Percentiles rank a stretch among this genome's conserved stretches.
phyloP scores from a whole-genome alignment of 2,888 invertebrate species.

The Trissoscelio sp. region DNA sequence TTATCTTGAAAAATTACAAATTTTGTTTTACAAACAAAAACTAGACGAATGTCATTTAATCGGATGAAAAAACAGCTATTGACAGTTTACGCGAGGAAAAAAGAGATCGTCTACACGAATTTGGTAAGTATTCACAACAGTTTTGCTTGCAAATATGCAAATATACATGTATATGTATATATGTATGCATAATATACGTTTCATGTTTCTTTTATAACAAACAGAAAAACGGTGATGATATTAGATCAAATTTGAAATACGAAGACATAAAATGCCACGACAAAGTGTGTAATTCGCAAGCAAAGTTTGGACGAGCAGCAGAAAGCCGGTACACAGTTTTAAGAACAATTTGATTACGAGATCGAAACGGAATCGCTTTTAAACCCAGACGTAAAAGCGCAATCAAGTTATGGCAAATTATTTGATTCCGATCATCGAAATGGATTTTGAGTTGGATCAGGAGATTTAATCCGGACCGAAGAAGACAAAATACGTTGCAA shows the following conservation, averaged over 20 bases:
- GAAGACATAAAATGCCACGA: background rate
- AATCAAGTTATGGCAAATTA: slow-evolving; percentile 1
- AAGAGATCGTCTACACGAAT: slow-evolving; percentile 29
- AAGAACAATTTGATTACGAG: background rate
- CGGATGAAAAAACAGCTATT: slow-evolving; percentile 19
- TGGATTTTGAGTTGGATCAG: background rate
- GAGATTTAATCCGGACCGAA: background rate
- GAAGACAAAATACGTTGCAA: background rate
- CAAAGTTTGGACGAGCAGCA: background rate
- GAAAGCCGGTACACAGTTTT: background rate
- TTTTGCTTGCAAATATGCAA: slow-evolving; percentile 19
- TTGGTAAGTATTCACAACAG: slow-evolving; percentile 16
- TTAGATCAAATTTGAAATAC: background rate
- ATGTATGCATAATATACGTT: slow-evolving; percentile 38
- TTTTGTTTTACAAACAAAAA: slow-evolving; percentile 4
- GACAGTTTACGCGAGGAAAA: slow-evolving; percentile 14
- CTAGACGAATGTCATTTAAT: background rate
- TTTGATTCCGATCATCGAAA: background rate
- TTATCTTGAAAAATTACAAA: slow-evolving; percentile 38
- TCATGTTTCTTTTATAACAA: background rate
- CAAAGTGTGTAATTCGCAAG: background rate
- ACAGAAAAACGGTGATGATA: background rate
- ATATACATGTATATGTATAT: slow-evolving; percentile 51
- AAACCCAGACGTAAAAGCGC: background rate
- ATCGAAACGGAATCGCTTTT: background rate